Evolutionary conservation across 2,888 invertebrate genomes (phyloP), one percentile per base, ranked within the genome.

Genomic region (Mimachlamys varia): DNA sequence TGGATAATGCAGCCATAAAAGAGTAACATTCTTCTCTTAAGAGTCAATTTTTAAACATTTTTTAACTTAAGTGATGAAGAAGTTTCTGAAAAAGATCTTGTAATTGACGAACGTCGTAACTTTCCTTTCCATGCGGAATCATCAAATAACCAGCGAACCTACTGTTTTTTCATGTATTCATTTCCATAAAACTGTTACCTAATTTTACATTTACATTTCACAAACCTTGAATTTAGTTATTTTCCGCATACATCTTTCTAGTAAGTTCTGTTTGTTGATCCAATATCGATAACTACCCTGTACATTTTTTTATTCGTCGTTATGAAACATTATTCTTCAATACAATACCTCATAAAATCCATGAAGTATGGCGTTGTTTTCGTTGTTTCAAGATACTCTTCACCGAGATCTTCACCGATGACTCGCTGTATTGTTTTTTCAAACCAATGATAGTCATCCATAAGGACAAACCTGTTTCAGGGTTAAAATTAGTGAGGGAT

Each of bases 291-390:
- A 53, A 17, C 53, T 53, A 53, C 13, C 19, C 53, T 53, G 53
- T 17, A 44, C 76, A 22, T 76, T 0, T 58, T 58, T 0, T 50
- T 27, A 38, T 38, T 49, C 49, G 10, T 12, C 44, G 1, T 44
- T 49, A 0, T 53, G 27, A 50, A 88, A 50, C 49, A 88, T 19
- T 49, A 27, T 27, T 33, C 89, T 53, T 33, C 76, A 27, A 76
- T 27, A 50, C 87, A 88, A 92, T 96, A 96, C 96, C 96, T 98
- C 98, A 99, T 98, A 96, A 99, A 99, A 97, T 99, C 99, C 15
- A 99, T 99, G 97, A 99, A 99, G 27, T 98, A 98, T 27, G 98
- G 98, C 94, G 93, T 92, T 19, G 98, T 97, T 95, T 98, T 97
- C 93, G 98, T 97, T 98, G 98, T 98, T 92, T 98, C 92, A 22